Evolutionary conservation across 1,140 invertebrate genomes (phyloP).

Genomic region (Brachionus rubens): DNA sequence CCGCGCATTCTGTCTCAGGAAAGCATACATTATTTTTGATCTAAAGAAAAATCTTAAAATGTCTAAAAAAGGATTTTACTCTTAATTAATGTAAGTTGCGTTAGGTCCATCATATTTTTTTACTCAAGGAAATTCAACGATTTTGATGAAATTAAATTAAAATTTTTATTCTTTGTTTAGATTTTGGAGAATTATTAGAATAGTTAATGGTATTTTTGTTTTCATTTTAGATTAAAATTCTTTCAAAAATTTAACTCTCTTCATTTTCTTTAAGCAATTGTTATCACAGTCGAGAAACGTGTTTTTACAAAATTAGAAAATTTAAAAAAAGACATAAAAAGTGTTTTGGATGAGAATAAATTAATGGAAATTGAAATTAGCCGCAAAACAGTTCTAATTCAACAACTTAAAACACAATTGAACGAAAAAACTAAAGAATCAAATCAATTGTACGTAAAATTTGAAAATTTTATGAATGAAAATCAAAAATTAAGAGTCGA

Average conservation of each 20-base stretch:
- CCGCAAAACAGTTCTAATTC: not conserved
- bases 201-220: slow-evolving; percentile 21
- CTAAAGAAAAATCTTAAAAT: too few relatives aligned
- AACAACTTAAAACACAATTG: not conserved
- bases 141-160: too few relatives aligned
- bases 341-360: slow-evolving; percentile 3
- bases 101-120: too few relatives aligned
- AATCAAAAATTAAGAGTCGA: too few relatives aligned
- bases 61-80: too few relatives aligned
- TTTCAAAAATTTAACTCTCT: not conserved
- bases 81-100: too few relatives aligned
- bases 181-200: slow-evolving; percentile 45
- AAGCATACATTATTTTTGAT: too few relatives aligned
- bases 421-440: not conserved
- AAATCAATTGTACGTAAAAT: not conserved
- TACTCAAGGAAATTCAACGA: too few relatives aligned
- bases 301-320: slow-evolving; percentile 28
- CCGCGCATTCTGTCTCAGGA: too few relatives aligned
- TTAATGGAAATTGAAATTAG: slow-evolving; percentile 1
- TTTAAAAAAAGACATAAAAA: slow-evolving; percentile 26
- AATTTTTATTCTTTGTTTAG: not conserved
- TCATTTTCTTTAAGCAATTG: slow-evolving; percentile 1
- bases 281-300: slow-evolving; percentile 15
- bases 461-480: not conserved
- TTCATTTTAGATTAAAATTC: not conserved